phyloP scores from a whole-genome alignment of 2,797 vertebrate species.

The Knipowitschia caucasica region DNA sequence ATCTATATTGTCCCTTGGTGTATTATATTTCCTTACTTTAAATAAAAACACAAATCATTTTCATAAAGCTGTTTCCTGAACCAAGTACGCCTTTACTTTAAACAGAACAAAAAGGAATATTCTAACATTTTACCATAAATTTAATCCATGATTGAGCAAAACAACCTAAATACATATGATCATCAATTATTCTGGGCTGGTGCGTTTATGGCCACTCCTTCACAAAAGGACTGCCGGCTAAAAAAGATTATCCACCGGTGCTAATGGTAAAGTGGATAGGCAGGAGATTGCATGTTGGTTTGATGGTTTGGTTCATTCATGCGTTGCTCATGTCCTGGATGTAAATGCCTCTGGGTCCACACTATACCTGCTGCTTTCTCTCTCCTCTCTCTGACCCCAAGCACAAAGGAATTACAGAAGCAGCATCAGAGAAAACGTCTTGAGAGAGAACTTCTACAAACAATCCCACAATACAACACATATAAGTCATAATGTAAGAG shows the following conservation, averaged over 20 bases:
- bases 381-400: conserved; percentile 5
- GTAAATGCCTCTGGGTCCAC: conserved; percentile 2
- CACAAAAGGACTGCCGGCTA: conserved; percentile 8
- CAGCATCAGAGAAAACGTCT: neutral
- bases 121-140: too few relatives aligned
- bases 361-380: neutral
- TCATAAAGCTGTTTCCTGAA: too few relatives aligned
- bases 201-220: conserved; percentile 18
- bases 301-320: conserved; percentile 25
- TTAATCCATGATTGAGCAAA: too few relatives aligned
- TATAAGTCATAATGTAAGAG: neutral
- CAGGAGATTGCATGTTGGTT: conserved; percentile 14
- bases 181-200: too few relatives aligned
- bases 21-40: too few relatives aligned
- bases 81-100: too few relatives aligned
- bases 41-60: too few relatives aligned
- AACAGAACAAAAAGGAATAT: too few relatives aligned
- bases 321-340: conserved; percentile 5
- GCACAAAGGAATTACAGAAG: neutral
- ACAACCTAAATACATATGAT: too few relatives aligned
- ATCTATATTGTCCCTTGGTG: too few relatives aligned
- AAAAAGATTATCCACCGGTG: conserved; percentile 32
- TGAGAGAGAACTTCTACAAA: conserved; percentile 3
- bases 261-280: conserved; percentile 26
- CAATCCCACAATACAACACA: conserved; percentile 2